Conservation (phyloP, 2,113 vertebrate species). For the Albula glossodonta region DNA sequence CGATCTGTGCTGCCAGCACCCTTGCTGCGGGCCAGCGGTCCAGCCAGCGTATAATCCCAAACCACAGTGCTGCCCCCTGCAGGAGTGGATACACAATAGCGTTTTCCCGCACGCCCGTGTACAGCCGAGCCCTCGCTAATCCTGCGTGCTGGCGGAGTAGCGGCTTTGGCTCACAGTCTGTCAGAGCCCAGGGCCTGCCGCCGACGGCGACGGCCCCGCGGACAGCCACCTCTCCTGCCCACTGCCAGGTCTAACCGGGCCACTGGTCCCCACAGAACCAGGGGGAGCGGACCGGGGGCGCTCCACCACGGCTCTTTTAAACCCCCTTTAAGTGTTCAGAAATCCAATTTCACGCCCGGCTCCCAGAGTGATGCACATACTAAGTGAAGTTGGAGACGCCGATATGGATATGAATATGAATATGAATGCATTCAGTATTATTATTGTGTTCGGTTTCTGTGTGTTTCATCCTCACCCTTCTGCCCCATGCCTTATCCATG, state of each 20-base stretch:
- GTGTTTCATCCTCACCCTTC: neutral
- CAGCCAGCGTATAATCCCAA: slow-evolving; percentile 49
- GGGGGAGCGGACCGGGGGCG: slow-evolving; percentile 46
- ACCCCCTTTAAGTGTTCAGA: slow-evolving; percentile 61
- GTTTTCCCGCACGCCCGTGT: slow-evolving; percentile 56
- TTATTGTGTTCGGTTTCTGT: neutral
- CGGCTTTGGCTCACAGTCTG: slow-evolving; percentile 47
- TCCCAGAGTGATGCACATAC: neutral
- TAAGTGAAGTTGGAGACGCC: neutral
- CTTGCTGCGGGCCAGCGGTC: slow-evolving; percentile 51
- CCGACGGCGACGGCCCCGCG: slow-evolving; percentile 49
- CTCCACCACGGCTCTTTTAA: slow-evolving; percentile 55
- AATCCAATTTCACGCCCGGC: neutral
- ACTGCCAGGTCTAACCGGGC: slow-evolving; percentile 37
- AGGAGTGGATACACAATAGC: slow-evolving; percentile 61
- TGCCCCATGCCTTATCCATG: neutral
- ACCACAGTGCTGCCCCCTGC: slow-evolving; percentile 46
- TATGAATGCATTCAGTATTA: neutral
- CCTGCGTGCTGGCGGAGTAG: slow-evolving; percentile 53
- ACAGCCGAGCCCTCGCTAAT: slow-evolving; percentile 46
- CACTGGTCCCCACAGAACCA: slow-evolving; percentile 37
- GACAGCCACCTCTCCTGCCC: slow-evolving; percentile 59
- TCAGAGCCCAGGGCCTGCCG: slow-evolving; percentile 43
- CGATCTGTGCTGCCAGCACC: slow-evolving; percentile 43
- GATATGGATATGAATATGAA: neutral